A percentile compares a stretch with the other conserved stretches of the same genome.
Evolutionary conservation across 2,888 invertebrate genomes (phyloP).

Genomic region (Drosophila leonis): DNA sequence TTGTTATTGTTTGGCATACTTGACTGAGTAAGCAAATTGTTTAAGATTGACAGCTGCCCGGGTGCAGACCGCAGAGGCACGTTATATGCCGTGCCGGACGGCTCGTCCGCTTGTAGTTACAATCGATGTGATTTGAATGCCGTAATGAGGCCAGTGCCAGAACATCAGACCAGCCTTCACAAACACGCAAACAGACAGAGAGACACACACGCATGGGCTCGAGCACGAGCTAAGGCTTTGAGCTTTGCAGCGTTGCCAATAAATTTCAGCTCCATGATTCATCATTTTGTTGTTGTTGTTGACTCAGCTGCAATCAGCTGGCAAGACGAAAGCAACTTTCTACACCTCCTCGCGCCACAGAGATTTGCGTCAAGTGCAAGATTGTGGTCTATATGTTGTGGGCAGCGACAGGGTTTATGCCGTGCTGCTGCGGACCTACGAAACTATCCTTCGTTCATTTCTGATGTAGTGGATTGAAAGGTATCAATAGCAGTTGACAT

Average conservation of each 20-base stretch:
- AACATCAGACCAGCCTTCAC: neutral
- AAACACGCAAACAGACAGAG: neutral
- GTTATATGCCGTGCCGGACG: slow-evolving; percentile 16
- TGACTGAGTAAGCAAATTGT: slow-evolving; percentile 76
- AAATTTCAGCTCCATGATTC: slow-evolving; percentile 49
- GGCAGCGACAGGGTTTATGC: neutral
- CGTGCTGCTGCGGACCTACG: neutral
- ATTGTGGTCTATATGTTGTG: neutral
- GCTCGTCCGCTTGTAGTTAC: slow-evolving; percentile 17
- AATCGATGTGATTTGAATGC: slow-evolving; percentile 60
- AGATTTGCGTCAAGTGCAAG: slow-evolving; percentile 29
- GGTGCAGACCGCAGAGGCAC: slow-evolving; percentile 21
- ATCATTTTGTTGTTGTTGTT: slow-evolving; percentile 34
- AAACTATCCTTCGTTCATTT: neutral
- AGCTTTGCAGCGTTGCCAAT: slow-evolving; percentile 33
- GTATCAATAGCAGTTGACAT: neutral
- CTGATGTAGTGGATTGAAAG: neutral
- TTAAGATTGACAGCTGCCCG: slow-evolving; percentile 70
- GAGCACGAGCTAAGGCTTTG: neutral
- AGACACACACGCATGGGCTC: neutral
- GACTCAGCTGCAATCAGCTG: slow-evolving; percentile 4
- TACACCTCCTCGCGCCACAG: neutral
- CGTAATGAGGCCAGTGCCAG: slow-evolving; percentile 43
- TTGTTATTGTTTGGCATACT: slow-evolving; percentile 69
- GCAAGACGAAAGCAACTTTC: neutral